Percentiles rank a stretch among this genome's conserved stretches.
Conservation (phyloP, 2,113 vertebrate species). For the Aix galericulata region DNA sequence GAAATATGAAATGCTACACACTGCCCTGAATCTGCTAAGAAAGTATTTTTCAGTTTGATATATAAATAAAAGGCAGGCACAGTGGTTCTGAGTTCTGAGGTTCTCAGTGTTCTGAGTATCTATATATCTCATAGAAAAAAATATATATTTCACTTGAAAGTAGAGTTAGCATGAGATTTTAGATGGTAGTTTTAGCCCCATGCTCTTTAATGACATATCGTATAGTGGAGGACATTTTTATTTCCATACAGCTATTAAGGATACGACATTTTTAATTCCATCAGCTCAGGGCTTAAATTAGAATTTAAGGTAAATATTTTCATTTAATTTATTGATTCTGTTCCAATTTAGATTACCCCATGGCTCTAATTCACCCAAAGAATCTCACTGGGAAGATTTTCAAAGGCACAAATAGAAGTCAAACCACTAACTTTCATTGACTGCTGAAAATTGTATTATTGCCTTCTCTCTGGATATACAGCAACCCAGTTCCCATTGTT, state of each 20-base stretch:
- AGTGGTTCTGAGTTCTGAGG: too few relatives aligned
- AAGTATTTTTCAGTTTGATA: background rate
- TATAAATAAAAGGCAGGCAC: background rate
- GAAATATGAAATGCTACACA: background rate
- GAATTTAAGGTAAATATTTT: constrained; percentile 40
- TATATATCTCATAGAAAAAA: background rate
- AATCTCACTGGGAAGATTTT: constrained; percentile 40
- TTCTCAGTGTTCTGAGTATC: background rate
- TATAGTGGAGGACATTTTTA: background rate
- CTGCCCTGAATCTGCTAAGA: background rate
- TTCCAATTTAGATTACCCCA: constrained; percentile 54
- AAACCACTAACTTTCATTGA: constrained; percentile 8
- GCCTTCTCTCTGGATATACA: background rate
- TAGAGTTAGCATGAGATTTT: background rate
- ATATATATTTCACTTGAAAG: background rate
- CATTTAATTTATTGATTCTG: constrained; percentile 34
- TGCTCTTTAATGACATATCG: background rate
- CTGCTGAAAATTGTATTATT: constrained; percentile 24
- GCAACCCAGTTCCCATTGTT: constrained; percentile 13
- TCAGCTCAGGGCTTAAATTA: background rate
- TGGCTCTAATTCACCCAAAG: constrained; percentile 30
- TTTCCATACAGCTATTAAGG: background rate
- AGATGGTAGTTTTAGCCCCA: background rate
- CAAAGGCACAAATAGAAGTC: constrained; percentile 31
- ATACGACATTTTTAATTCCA: background rate